Evolutionary conservation across 2,113 vertebrate genomes (phyloP).

Genomic region (Sporophila hypoxantha): DNA sequence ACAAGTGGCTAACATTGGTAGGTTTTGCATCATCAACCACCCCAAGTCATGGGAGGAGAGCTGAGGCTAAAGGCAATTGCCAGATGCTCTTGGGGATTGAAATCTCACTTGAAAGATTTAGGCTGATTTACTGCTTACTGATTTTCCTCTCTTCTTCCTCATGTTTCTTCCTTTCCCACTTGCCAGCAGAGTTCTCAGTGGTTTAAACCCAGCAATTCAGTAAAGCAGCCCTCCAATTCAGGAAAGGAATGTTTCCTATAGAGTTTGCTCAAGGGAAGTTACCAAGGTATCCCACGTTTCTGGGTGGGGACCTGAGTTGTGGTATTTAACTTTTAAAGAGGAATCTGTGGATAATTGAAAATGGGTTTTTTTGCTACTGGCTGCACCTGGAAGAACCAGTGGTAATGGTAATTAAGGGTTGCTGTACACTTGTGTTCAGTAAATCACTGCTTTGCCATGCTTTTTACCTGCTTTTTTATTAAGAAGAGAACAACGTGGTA

Average conservation of each 20-base stretch:
- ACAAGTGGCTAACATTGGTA: background rate
- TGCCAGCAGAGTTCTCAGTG: background rate
- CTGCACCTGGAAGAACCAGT: background rate
- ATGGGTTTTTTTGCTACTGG: background rate
- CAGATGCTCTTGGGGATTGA: background rate
- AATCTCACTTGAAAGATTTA: background rate
- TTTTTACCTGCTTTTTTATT: background rate
- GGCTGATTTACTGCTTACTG: background rate
- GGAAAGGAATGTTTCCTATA: background rate
- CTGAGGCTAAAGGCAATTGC: background rate
- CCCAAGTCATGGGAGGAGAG: background rate
- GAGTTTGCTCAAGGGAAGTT: background rate
- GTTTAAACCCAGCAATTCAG: background rate
- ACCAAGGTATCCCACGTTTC: background rate
- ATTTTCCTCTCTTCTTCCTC: background rate
- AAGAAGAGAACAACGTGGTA: background rate
- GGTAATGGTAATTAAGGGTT: background rate
- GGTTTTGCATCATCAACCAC: background rate
- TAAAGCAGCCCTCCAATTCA: background rate
- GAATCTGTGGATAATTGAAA: background rate
- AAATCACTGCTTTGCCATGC: background rate
- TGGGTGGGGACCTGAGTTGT: background rate
- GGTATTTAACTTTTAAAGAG: background rate
- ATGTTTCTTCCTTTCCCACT: background rate
- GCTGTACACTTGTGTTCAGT: background rate